Percentiles rank a stretch among this genome's conserved stretches.
phyloP scores from a whole-genome alignment of 2,888 invertebrate genomes.

The Spisula solida region DNA sequence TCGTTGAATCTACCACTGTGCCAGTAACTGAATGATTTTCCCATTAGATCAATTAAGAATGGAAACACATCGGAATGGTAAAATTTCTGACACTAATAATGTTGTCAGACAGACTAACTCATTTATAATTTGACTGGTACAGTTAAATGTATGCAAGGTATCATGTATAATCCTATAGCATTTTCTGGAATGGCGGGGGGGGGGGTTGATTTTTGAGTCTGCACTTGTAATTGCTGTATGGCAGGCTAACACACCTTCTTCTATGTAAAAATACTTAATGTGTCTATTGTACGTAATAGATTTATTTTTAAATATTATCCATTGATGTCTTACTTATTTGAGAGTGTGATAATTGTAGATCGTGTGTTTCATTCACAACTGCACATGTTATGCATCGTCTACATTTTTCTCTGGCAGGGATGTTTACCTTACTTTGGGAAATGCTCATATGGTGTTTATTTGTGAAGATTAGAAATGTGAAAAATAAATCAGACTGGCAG shows the following conservation, averaged over 20 bases:
- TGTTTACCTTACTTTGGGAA: no score
- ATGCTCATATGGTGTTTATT: no score
- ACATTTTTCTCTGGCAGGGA: background rate
- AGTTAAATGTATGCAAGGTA: background rate
- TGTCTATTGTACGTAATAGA: background rate
- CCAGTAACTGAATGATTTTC: slow-evolving; percentile 40
- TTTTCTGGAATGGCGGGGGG: background rate
- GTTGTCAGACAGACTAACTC: slow-evolving; percentile 39
- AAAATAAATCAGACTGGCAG: no score
- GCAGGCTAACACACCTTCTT: background rate
- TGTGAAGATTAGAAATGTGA: no score
- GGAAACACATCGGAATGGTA: slow-evolving; percentile 6
- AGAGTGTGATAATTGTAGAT: no score
- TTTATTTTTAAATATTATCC: no score
- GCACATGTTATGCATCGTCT: background rate
- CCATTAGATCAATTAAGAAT: slow-evolving; percentile 41
- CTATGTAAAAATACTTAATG: background rate
- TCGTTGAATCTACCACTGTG: slow-evolving; percentile 16
- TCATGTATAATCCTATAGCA: background rate
- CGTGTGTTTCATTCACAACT: no score
- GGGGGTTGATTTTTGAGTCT: background rate
- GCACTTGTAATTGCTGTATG: background rate
- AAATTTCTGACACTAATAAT: slow-evolving; percentile 53
- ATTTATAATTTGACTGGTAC: slow-evolving; percentile 36
- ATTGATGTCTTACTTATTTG: background rate